These are phyloP conservation scores for Pangasianodon gigas DNA, from an alignment of 2,113 vertebrate species.

Conservation along the genomic window DNA sequence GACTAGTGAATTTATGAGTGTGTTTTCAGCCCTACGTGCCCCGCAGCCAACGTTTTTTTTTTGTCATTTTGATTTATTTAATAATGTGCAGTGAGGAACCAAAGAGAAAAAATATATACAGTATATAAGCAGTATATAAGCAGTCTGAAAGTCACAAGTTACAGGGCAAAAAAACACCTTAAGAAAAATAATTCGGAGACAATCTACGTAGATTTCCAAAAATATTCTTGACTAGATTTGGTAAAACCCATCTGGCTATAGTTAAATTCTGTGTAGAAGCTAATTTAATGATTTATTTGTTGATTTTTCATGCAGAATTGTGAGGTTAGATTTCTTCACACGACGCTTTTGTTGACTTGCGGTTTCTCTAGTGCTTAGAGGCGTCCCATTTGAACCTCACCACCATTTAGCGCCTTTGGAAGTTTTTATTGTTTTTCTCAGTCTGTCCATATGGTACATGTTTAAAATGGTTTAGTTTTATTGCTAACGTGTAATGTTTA, in stretches of 20 bases:
- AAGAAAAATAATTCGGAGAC: too few relatives aligned
- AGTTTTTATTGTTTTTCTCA: neutral
- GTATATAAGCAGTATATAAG: too few relatives aligned
- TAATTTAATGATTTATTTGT: neutral
- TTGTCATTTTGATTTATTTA: too few relatives aligned
- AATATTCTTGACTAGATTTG: neutral
- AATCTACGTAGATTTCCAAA: neutral
- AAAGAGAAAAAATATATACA: neutral
- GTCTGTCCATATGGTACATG: constrained; percentile 13
- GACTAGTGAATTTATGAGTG: neutral
- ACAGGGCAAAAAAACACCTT: too few relatives aligned
- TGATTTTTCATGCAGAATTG: neutral
- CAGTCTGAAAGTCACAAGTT: too few relatives aligned
- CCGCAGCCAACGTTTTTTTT: too few relatives aligned
- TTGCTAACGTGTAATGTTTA: neutral
- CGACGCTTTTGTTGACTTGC: neutral
- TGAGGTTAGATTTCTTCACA: neutral
- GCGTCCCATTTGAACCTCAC: neutral
- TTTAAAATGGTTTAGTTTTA: constrained; percentile 20
- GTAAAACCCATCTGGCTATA: neutral
- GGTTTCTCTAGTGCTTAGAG: neutral
- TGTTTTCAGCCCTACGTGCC: neutral
- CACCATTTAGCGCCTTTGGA: neutral
- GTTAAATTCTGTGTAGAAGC: neutral
- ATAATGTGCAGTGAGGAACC: neutral